Conservation (phyloP, 2,888 invertebrate genomes). For the Drosophila putrida region DNA sequence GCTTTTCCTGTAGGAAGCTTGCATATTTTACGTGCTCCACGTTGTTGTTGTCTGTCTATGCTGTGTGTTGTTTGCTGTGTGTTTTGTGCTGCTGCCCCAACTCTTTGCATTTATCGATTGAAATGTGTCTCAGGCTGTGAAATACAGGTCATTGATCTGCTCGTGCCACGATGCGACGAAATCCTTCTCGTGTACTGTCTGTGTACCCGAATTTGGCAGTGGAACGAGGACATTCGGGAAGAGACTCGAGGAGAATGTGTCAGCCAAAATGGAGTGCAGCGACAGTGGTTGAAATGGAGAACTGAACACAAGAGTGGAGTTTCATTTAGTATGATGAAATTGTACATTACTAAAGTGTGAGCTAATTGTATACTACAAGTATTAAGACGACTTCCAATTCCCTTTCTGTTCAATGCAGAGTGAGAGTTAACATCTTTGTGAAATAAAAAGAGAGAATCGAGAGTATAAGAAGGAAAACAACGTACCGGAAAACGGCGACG, state of each 20-base stretch:
- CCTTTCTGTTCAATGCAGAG: conserved; percentile 11
- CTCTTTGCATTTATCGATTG: conserved; percentile 84
- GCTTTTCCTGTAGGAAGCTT: conserved; percentile 78
- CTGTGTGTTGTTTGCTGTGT: conserved; percentile 37
- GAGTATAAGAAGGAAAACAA: conserved; percentile 2
- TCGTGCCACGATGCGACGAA: conserved; percentile 62
- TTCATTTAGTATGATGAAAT: background rate
- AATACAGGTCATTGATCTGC: conserved; percentile 85
- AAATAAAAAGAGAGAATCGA: conserved; percentile 8
- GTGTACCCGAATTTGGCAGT: conserved; percentile 8
- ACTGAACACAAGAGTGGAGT: background rate
- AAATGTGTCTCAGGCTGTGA: conserved; percentile 85
- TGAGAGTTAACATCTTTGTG: conserved; percentile 34
- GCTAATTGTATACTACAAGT: background rate
- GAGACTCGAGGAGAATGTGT: conserved; percentile 13
- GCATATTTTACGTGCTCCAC: conserved; percentile 71
- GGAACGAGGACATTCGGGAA: conserved; percentile 16
- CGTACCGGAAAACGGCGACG: conserved; percentile 45
- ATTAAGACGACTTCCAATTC: background rate
- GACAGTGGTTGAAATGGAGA: background rate
- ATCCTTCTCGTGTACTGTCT: conserved; percentile 6
- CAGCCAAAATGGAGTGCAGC: conserved; percentile 19
- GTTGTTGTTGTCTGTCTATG: conserved; percentile 12
- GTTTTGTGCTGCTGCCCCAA: conserved; percentile 72
- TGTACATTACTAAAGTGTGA: background rate